Percentiles rank a stretch among this genome's conserved stretches.
Evolutionary conservation across 37 sponge, comb jelly and placozoan genomes (phyloP).

Genomic region (Spongilla lacustris): DNA sequence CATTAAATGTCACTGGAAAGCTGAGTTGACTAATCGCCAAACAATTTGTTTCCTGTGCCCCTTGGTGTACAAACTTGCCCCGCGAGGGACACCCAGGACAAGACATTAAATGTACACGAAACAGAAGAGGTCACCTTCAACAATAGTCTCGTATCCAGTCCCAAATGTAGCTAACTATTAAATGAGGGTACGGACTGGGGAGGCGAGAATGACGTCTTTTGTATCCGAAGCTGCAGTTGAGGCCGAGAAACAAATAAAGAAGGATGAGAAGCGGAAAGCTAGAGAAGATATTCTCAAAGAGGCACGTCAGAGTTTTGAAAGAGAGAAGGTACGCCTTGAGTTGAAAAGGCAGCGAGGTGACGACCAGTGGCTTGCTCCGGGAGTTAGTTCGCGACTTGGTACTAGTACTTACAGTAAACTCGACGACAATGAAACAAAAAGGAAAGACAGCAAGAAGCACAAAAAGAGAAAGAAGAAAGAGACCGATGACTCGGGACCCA

Average conservation of each 20-base stretch:
- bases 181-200: too few species aligned
- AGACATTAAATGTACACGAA: too few species aligned
- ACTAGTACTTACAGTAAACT: too few species aligned
- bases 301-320: conserved; percentile 42
- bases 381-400: conserved; percentile 10
- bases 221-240: conserved; percentile 44
- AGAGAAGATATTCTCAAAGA: conserved; percentile 45
- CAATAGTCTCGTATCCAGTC: too few species aligned
- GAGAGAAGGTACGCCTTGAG: conserved; percentile 30
- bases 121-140: too few species aligned
- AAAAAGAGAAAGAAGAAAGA: conserved; percentile 26
- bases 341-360: conserved; percentile 41
- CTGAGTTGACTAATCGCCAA: too few species aligned
- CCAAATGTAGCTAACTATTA: too few species aligned
- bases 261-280: conserved; percentile 12
- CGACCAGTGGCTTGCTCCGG: conserved; percentile 56
- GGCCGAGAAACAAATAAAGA: conserved; percentile 24
- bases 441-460: conserved; percentile 23
- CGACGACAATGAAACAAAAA: neutral
- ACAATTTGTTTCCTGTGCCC: too few species aligned
- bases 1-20: too few species aligned
- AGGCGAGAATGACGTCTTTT: conserved; percentile 13
- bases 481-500: too few species aligned
- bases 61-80: too few species aligned
- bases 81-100: too few species aligned